Percentiles rank a stretch among this genome's conserved stretches.
phyloP scores from a whole-genome alignment of 2,113 vertebrate genomes.

The Burhinus oedicnemus region DNA sequence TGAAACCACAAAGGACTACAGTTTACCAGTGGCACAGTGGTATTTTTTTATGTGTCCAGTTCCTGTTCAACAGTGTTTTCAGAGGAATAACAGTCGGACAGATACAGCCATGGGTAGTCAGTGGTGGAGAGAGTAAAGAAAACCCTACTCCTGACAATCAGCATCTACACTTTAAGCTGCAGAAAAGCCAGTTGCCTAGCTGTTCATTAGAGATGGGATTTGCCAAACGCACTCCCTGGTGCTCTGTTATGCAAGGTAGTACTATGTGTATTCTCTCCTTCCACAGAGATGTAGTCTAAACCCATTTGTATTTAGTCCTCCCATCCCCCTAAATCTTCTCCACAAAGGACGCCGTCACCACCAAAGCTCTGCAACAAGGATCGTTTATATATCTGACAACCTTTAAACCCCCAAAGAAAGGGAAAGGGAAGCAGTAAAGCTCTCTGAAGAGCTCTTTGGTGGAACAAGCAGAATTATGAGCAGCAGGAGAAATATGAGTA shows the following conservation, averaged over 20 bases:
- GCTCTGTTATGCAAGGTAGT: neutral
- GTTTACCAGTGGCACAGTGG: neutral
- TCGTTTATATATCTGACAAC: constrained; percentile 59
- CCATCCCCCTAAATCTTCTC: constrained; percentile 49
- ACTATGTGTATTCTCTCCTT: neutral
- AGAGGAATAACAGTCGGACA: neutral
- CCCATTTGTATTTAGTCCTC: neutral
- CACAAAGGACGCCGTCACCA: constrained; percentile 54
- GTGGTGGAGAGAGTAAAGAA: neutral
- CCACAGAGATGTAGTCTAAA: neutral
- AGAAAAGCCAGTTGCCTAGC: constrained; percentile 24
- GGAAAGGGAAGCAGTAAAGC: constrained; percentile 13
- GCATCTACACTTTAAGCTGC: constrained; percentile 15
- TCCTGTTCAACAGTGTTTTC: constrained; percentile 17
- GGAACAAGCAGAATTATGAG: constrained; percentile 64
- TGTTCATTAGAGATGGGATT: constrained; percentile 41
- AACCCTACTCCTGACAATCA: neutral
- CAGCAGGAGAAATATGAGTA: constrained; percentile 67
- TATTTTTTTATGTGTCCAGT: neutral
- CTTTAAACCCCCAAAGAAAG: constrained; percentile 63
- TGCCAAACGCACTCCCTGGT: constrained; percentile 19
- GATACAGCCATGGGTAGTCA: neutral
- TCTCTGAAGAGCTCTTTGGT: constrained; percentile 65
- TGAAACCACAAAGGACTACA: neutral
- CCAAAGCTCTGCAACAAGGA: constrained; percentile 41